Percentiles rank a stretch among this genome's conserved stretches.
phyloP scores from a whole-genome alignment of 2,888 invertebrate genomes.

The Aspidiotus rigidus region DNA sequence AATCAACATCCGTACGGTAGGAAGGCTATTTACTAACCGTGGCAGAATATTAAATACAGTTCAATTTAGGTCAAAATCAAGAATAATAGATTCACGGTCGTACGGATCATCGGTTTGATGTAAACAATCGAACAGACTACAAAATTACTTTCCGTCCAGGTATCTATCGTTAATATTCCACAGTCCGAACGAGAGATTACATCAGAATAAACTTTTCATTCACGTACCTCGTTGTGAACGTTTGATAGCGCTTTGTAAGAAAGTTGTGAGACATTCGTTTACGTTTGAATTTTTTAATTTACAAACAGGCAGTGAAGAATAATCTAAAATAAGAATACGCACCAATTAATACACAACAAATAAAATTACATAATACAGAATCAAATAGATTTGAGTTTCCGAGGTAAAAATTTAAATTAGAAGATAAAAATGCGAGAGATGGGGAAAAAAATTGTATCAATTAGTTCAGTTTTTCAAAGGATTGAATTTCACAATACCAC shows the following conservation, averaged over 20 bases:
- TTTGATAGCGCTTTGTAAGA: conserved; percentile 29
- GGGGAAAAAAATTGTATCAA: background rate
- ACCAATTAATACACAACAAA: background rate
- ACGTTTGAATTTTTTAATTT: conserved; percentile 30
- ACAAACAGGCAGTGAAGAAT: conserved; percentile 25
- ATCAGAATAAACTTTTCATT: too few species aligned
- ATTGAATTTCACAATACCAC: too few species aligned
- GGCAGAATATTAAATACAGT: too few species aligned
- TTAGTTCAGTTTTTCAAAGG: background rate
- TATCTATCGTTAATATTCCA: too few species aligned
- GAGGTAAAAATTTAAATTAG: background rate
- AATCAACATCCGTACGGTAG: too few species aligned
- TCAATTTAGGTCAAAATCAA: background rate
- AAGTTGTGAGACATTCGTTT: conserved; percentile 33
- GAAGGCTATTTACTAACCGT: too few species aligned
- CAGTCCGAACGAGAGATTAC: too few species aligned
- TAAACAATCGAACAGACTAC: too few species aligned
- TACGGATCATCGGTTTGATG: background rate
- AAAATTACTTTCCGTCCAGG: too few species aligned
- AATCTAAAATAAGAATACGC: too few species aligned
- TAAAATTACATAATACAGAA: conserved; percentile 18
- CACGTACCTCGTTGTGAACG: conserved; percentile 25
- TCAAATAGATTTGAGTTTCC: background rate
- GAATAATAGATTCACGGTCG: background rate
- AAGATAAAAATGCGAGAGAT: too few species aligned